phyloP scores from a whole-genome alignment of 53 echinoderm and acorn worm species.

The Apostichopus leukothele region DNA sequence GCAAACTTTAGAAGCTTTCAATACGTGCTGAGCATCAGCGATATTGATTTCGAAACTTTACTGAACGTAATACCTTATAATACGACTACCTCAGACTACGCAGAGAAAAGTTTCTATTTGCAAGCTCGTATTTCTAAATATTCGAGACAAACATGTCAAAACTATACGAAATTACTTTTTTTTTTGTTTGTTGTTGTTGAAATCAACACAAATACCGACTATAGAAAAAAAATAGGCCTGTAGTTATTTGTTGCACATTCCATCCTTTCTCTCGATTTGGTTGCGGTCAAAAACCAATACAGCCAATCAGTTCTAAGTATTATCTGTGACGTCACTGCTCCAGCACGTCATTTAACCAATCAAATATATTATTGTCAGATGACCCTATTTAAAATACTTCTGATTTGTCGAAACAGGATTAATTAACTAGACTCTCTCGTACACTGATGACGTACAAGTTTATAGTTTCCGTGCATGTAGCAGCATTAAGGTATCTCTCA shows the following conservation, averaged over 20 bases:
- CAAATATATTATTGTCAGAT: background rate
- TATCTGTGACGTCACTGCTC: background rate
- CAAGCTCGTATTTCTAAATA: background rate
- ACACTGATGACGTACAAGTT: background rate
- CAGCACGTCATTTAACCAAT: background rate
- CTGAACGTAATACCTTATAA: too few relatives aligned
- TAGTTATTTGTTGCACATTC: background rate
- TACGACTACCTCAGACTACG: too few relatives aligned
- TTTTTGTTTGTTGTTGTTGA: background rate
- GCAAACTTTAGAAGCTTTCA: too few relatives aligned
- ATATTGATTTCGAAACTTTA: too few relatives aligned
- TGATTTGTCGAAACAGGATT: slow-evolving; percentile 15
- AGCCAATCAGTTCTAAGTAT: background rate
- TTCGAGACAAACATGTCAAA: background rate
- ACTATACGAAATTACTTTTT: background rate
- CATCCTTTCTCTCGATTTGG: background rate
- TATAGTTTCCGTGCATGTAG: background rate
- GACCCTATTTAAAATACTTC: background rate
- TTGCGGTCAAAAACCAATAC: background rate
- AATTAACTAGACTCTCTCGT: background rate
- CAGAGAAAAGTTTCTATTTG: background rate
- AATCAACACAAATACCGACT: background rate
- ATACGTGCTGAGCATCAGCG: too few relatives aligned
- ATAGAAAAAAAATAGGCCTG: background rate
- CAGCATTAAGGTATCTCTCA: background rate